These are phyloP conservation scores for Scrobipalpa atriplicella DNA, from an alignment of 2,888 invertebrate genomes.

Conservation along the genomic window DNA sequence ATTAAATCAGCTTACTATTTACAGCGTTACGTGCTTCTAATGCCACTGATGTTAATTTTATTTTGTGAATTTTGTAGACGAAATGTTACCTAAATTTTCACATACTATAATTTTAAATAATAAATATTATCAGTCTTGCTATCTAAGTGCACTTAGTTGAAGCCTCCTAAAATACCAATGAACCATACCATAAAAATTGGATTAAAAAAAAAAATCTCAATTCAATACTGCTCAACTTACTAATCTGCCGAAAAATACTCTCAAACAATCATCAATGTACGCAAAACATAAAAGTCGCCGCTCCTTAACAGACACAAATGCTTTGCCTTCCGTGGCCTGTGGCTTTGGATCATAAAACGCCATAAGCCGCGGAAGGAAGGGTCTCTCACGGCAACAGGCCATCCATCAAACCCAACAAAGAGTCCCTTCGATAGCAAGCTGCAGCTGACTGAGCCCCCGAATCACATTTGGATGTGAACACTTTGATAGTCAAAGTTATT, in stretches of 20 bases:
- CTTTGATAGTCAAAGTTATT: background rate
- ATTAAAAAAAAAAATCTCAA: too few relatives aligned
- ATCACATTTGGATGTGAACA: conserved; percentile 24
- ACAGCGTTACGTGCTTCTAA: background rate
- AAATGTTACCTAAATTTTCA: too few relatives aligned
- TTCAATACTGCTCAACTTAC: too few relatives aligned
- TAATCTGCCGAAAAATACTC: too few relatives aligned
- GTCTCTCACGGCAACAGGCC: conserved; percentile 60
- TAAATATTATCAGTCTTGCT: too few relatives aligned
- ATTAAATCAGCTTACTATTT: conserved; percentile 7
- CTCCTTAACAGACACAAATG: too few relatives aligned
- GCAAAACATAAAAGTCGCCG: too few relatives aligned
- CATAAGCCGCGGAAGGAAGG: conserved; percentile 52
- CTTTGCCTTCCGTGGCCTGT: background rate
- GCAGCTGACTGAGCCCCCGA: conserved; percentile 53
- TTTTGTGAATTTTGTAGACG: background rate
- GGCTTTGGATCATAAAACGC: conserved; percentile 11
- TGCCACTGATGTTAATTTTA: background rate
- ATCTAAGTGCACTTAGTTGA: too few relatives aligned
- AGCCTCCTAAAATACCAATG: too few relatives aligned
- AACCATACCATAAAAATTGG: too few relatives aligned
- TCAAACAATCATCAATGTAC: too few relatives aligned
- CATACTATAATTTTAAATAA: too few relatives aligned
- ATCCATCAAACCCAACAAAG: conserved; percentile 67
- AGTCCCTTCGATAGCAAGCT: conserved; percentile 39